Base-by-base conservation (phyloP, 2,113 vertebrate species). In the Mustelus asterias region DNA sequence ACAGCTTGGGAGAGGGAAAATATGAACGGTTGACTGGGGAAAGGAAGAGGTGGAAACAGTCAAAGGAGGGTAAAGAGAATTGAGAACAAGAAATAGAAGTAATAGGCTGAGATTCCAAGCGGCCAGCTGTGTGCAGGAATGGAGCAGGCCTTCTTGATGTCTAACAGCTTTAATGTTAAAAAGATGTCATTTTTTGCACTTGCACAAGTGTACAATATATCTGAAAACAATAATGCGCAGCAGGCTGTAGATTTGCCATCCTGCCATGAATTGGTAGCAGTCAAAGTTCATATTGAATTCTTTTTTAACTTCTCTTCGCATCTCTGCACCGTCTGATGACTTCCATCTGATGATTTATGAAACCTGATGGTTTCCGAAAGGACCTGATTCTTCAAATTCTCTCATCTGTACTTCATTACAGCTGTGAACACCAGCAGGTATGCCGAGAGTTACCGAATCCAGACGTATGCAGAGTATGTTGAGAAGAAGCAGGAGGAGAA, bases 401-500 rank as follows among this genome's bases (percentile, higher is more conserved):
- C 72, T 69, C 10, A 41, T 80, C 65, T 41, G 13, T 76, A 22
- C 60, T 6, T 94, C 88, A 88, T 96, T 16, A 0, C 96, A 99
- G 99, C 99, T 78, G 98, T 99, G 96, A 99, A 99, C 98, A 99
- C 99, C 97, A 99, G 99, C 97, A 98, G 97, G 96, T 99, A 99
- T 0, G 99, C 99, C 48, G 99, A 99, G 97, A 99, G 99, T 96
- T 99, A 99, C 96, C 98, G 98, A 96, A 99, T 99, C 98, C 99
- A 99, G 97, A 99, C 99, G 0, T 99, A 99, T 3, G 99, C 98
- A 0, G 98, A 99, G 37, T 99, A 99, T 96, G 96, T 99, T 96
- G 98, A 98, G 96, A 98, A 97, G 88, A 98, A 97, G 95, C 98
- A 97, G 2, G 98, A 98, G 96, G 98, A 98, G 80, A 98, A 98